Evolutionary conservation across 2,888 invertebrate species (phyloP), one percentile per base, ranked within the genome.

Genomic region (Lacanobia wlatinum): DNA sequence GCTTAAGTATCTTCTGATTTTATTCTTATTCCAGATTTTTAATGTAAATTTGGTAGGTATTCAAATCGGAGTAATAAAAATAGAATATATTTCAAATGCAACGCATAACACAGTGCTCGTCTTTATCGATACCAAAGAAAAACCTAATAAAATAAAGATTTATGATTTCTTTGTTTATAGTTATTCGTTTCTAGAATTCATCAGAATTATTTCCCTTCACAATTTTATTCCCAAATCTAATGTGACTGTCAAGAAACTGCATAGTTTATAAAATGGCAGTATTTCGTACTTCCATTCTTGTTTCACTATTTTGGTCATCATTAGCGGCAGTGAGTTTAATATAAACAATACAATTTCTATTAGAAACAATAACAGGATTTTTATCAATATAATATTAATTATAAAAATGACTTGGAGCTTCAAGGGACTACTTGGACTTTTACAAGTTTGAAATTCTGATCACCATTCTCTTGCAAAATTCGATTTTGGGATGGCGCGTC

Each of bases 261-360:
- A 43, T 52, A 48, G 55, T 50, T 66, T 61, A 9, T 65, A 73
- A 70, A 74, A 85, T 85, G 82, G 62, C 56, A 71, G 61, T 61
- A 64, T 43, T 71, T n/a, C 21, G 14, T 59, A 38, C 66, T 21
- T 48, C 34, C 34, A 40, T 72, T 34, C 14, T 82, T 43, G 14
- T 71, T 18, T 65, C 71, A 60, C 2, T 83, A n/a, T 61, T 76
- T 59, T 78, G 46, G 53, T 52, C 66, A 9, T 60, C 63, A 53
- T 66, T 76, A 52, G 58, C 66, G n/a, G 84, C 85, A 65, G 83
- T 84, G 72, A 80, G 80, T 80, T 77, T 58, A n/a, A 64, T 56
- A 50, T 60, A 43, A 71, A 50, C 34, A 48, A 58, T 55, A 68
- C 2, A n/a, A 16, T 34, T 48, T 43, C 21, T 55, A 16, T 50